These are phyloP conservation scores for Sycophaga agraensis DNA, from an alignment of 1,140 invertebrate species.

Conservation along the genomic window DNA sequence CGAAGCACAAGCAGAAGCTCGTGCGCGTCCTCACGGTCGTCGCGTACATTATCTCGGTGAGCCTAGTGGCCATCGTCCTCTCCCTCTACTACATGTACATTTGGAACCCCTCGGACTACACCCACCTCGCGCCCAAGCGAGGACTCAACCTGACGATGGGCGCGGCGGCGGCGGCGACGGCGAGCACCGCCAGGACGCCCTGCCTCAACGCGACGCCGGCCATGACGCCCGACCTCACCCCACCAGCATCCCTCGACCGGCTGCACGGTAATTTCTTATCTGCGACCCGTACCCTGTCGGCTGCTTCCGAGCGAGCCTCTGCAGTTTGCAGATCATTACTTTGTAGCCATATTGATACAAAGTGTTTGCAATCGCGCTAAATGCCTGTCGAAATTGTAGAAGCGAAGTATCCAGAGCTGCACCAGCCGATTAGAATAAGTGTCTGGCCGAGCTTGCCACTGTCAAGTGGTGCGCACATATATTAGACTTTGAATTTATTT, in stretches of 20 bases:
- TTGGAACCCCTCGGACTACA: conserved; percentile 76
- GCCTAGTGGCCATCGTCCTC: conserved; percentile 89
- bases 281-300: no score
- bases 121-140: conserved; percentile 25
- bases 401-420: no score
- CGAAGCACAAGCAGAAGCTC: conserved; percentile 82
- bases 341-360: no score
- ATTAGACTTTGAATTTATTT: no score
- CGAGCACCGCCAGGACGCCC: neutral
- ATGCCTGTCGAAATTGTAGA: no score
- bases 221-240: neutral
- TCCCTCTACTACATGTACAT: conserved; percentile 95
- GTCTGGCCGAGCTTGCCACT: no score
- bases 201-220: neutral
- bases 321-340: no score
- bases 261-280: conserved; percentile 7
- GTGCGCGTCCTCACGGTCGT: conserved; percentile 92
- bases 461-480: no score
- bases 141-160: neutral
- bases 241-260: neutral
- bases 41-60: conserved; percentile 93
- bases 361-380: no score
- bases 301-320: no score
- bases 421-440: no score
- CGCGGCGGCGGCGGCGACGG: neutral